These are phyloP conservation scores for Onthophagus taurus DNA, from an alignment of 1,140 invertebrate genomes.

Conservation along the genomic window DNA sequence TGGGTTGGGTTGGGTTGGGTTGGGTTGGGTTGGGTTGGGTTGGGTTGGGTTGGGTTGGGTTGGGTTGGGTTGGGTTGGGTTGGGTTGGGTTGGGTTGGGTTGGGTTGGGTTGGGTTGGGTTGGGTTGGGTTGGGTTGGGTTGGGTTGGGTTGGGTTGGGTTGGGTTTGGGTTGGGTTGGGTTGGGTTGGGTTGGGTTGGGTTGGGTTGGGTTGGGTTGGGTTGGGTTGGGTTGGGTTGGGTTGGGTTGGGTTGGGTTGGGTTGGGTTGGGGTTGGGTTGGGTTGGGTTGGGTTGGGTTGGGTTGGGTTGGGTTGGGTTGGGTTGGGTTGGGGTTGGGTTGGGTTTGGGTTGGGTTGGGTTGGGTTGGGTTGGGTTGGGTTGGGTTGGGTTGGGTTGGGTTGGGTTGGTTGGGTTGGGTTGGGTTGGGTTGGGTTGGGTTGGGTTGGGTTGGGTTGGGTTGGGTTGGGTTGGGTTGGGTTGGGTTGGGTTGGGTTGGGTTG, in stretches of 20 bases:
- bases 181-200: slow-evolving; percentile 24
- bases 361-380: slow-evolving; percentile 12
- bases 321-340: too few relatives aligned
- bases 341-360: too few relatives aligned
- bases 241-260: slow-evolving; percentile 15
- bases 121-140: slow-evolving; percentile 21
- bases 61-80: slow-evolving; percentile 9
- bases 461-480: slow-evolving; percentile 5
- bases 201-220: slow-evolving; percentile 19
- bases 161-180: too few relatives aligned
- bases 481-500: slow-evolving; percentile 17
- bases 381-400: too few relatives aligned
- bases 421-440: too few relatives aligned
- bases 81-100: slow-evolving; percentile 8
- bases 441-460: slow-evolving; percentile 19
- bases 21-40: slow-evolving; percentile 9
- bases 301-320: slow-evolving; percentile 17
- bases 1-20: slow-evolving; percentile 9
- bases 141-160: slow-evolving; percentile 26
- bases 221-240: slow-evolving; percentile 15
- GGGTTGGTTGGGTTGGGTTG: too few relatives aligned
- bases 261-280: too few relatives aligned
- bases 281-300: slow-evolving; percentile 21
- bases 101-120: slow-evolving; percentile 9
- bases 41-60: slow-evolving; percentile 9